Conservation (phyloP, 2,888 invertebrate genomes). For the Caenorhabditis angaria region DNA sequence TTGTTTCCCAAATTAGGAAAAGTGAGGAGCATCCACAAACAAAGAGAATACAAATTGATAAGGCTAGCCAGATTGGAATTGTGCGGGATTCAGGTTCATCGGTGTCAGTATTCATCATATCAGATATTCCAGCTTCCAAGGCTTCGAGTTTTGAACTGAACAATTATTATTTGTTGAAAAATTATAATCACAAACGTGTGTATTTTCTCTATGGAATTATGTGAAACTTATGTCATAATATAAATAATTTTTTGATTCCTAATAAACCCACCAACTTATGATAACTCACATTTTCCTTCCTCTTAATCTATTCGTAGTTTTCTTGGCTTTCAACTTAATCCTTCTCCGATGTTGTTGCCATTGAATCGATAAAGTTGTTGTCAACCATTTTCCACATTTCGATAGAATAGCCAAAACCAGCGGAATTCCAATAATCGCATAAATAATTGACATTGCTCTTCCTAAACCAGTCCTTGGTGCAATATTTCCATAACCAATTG, state of each 20-base stretch:
- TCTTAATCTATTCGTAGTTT: slow-evolving; percentile 42
- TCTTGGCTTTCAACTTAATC: slow-evolving; percentile 42
- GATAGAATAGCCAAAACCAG: slow-evolving; percentile 87
- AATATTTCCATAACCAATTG: slow-evolving; percentile 85
- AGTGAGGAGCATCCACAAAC: slow-evolving; percentile 86
- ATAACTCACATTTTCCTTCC: slow-evolving; percentile 22
- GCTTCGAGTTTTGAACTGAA: slow-evolving; percentile 24
- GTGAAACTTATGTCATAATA: too few species aligned
- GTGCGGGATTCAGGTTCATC: slow-evolving; percentile 51
- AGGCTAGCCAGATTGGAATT: slow-evolving; percentile 86
- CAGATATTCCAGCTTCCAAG: slow-evolving; percentile 13
- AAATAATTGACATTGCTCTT: slow-evolving; percentile 86
- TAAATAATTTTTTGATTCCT: too few species aligned
- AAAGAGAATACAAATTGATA: slow-evolving; percentile 84
- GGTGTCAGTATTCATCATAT: slow-evolving; percentile 14
- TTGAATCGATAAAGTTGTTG: slow-evolving; percentile 46
- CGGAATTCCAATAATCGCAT: slow-evolving; percentile 84
- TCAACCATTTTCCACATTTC: slow-evolving; percentile 86
- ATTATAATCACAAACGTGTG: neutral
- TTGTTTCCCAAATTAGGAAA: slow-evolving; percentile 77
- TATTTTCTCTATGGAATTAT: neutral
- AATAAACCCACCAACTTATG: neutral
- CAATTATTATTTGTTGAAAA: neutral
- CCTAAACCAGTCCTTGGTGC: slow-evolving; percentile 87
- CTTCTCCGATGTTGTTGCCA: slow-evolving; percentile 50